Conservation (phyloP, 2,113 vertebrate species). For the Empidonax alnorum region DNA sequence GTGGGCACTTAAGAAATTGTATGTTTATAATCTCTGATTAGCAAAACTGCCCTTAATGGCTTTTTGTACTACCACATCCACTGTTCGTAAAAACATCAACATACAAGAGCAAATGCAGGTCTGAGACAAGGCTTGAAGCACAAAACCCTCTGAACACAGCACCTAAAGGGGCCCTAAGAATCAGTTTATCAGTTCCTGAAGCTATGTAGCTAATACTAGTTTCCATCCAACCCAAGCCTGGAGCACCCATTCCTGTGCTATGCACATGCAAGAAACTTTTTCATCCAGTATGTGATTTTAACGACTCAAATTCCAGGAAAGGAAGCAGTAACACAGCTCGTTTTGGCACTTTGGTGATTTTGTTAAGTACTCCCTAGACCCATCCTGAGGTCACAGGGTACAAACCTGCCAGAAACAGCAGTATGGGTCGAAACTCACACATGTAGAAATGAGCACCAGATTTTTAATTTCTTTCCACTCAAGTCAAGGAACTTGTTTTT, state of each 20-base stretch:
- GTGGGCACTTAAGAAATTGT: not conserved
- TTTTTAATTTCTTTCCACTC: not conserved
- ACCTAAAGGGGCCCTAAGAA: not conserved
- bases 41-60: not conserved
- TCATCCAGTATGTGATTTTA: not conserved
- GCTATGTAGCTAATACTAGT: not conserved
- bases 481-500: not conserved
- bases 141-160: not conserved
- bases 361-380: not conserved
- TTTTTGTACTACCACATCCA: not conserved
- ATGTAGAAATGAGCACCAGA: not conserved
- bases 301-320: not conserved
- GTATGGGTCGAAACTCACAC: fast-evolving
- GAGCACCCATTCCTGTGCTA: not conserved
- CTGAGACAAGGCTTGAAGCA: not conserved
- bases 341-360: not conserved
- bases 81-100: not conserved
- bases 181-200: not conserved
- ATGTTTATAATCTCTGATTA: not conserved
- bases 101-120: not conserved
- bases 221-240: not conserved
- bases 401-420: not conserved
- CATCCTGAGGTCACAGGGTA: not conserved
- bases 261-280: not conserved
- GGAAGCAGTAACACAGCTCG: not conserved